These are phyloP conservation scores for Bufotes viridis DNA, from an alignment of 2,797 vertebrate genomes.

Conservation along the genomic window DNA sequence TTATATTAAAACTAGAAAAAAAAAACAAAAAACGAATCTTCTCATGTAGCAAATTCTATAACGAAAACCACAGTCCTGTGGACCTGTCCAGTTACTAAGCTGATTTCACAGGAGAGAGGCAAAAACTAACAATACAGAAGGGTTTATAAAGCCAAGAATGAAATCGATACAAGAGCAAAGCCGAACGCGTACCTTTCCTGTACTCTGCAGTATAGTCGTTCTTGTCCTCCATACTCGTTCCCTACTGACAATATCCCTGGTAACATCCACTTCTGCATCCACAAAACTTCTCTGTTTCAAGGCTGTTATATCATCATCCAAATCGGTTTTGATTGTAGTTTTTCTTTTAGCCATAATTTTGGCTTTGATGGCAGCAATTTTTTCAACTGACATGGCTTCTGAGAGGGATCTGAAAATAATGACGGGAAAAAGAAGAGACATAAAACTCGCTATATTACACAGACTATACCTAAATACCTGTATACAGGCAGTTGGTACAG, in stretches of 20 bases:
- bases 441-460: background rate
- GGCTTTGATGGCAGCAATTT: constrained; percentile 99
- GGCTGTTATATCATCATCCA: constrained; percentile 94
- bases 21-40: too few species aligned
- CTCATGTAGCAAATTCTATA: too few species aligned
- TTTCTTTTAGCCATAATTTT: constrained; percentile 99
- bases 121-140: background rate
- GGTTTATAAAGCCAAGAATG: background rate
- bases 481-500: background rate
- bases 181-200: constrained; percentile 85
- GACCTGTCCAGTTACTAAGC: background rate
- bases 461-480: background rate
- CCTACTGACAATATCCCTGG: constrained; percentile 96
- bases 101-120: background rate
- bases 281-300: constrained; percentile 98
- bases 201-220: constrained; percentile 98
- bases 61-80: background rate
- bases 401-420: constrained; percentile 86
- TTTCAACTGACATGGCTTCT: constrained; percentile 99
- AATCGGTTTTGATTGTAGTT: constrained; percentile 96
- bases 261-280: constrained; percentile 96
- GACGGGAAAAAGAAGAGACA: background rate
- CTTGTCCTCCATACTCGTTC: constrained; percentile 97
- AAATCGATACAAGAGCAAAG: background rate
- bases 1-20: too few species aligned